Percentiles rank a stretch among this genome's conserved stretches.
phyloP scores from a whole-genome alignment of 2,797 vertebrate genomes.

The Aplochiton taeniatus region DNA sequence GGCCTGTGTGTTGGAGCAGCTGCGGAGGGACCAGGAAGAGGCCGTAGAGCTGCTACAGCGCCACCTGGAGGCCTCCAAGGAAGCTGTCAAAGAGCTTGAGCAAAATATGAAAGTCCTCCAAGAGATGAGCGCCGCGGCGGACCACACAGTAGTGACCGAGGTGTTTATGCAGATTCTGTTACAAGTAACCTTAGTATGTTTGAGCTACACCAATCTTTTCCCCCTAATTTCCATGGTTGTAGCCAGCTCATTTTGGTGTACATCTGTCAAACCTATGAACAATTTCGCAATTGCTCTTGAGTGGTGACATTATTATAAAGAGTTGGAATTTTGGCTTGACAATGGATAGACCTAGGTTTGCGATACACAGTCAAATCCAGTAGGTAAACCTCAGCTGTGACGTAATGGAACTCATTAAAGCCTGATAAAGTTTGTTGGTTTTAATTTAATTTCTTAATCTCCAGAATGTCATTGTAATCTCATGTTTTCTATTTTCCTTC shows the following conservation, averaged over 20 bases:
- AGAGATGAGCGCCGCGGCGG: constrained; percentile 46
- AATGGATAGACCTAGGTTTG: too few species aligned
- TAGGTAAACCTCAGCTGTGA: too few species aligned
- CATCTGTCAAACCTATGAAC: too few species aligned
- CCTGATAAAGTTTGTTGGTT: neutral
- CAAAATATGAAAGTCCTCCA: constrained; percentile 62
- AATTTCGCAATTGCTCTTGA: too few species aligned
- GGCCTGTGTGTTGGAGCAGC: constrained; percentile 69
- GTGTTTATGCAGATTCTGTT: neutral
- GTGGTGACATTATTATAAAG: too few species aligned
- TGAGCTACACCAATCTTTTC: neutral
- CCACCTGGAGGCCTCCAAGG: constrained; percentile 61
- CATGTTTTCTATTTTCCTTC: constrained; percentile 32
- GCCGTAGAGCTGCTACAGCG: constrained; percentile 62
- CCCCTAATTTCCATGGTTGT: too few species aligned
- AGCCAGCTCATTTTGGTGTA: too few species aligned
- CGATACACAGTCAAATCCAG: too few species aligned
- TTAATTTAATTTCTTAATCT: neutral
- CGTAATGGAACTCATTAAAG: neutral
- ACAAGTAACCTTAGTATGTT: neutral
- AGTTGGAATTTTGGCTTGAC: too few species aligned
- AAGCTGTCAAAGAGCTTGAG: constrained; percentile 67
- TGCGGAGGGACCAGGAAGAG: constrained; percentile 70
- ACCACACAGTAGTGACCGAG: neutral
- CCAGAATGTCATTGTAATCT: constrained; percentile 13